These are phyloP conservation scores for Lutraria rhynchaena DNA, from an alignment of 1,140 invertebrate genomes.

Conservation along the genomic window DNA sequence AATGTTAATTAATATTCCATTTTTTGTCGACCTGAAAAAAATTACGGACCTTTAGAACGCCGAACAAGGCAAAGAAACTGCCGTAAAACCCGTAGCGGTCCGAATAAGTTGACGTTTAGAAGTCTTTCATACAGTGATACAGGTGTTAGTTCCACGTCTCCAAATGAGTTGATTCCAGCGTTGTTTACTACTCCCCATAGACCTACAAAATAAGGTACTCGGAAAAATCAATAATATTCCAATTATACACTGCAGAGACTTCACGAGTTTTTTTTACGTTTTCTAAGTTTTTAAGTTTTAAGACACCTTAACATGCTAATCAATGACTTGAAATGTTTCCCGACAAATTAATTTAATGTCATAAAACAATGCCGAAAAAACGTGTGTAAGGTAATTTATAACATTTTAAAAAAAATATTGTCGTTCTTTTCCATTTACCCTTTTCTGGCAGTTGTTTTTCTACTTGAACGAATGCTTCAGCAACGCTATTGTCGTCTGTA, in stretches of 20 bases:
- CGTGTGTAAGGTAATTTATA: too few relatives aligned
- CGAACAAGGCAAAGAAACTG: constrained; percentile 67
- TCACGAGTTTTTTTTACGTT: too few relatives aligned
- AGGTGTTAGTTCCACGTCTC: constrained; percentile 61
- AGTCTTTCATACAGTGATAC: constrained; percentile 50
- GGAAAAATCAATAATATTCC: too few relatives aligned
- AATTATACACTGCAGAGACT: too few relatives aligned
- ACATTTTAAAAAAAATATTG: not conserved
- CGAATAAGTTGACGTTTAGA: constrained; percentile 64
- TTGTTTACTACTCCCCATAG: constrained; percentile 71
- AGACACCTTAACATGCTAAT: too few relatives aligned
- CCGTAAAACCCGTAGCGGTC: constrained; percentile 63
- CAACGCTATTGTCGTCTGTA: constrained; percentile 52
- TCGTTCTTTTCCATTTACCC: constrained; percentile 16
- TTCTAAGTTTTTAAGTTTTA: too few relatives aligned
- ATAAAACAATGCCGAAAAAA: too few relatives aligned
- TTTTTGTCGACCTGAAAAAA: not conserved
- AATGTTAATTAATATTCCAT: too few relatives aligned
- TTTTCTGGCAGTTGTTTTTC: constrained; percentile 10
- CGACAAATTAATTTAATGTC: too few relatives aligned
- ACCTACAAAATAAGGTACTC: constrained; percentile 52
- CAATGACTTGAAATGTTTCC: too few relatives aligned
- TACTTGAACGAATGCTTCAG: constrained; percentile 44
- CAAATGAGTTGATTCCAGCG: constrained; percentile 64
- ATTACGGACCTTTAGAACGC: constrained; percentile 62